A percentile compares a stretch with the other conserved stretches of the same genome.
These are phyloP conservation scores for Ceyx margarethae DNA, from an alignment of 2,113 vertebrate genomes.

Conservation along the genomic window DNA sequence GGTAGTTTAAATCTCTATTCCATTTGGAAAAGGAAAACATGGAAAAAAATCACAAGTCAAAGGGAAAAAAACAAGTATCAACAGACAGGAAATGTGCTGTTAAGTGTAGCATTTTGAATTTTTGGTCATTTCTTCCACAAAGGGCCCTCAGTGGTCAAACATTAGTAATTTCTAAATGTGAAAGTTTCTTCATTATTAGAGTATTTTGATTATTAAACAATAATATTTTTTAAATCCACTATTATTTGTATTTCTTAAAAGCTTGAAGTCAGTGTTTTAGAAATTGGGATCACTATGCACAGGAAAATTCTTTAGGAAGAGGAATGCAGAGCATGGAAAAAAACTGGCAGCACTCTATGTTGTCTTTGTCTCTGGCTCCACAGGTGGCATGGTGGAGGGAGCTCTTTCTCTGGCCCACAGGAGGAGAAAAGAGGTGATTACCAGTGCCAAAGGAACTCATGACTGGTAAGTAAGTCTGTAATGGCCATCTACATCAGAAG, in stretches of 20 bases:
- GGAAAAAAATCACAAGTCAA: neutral
- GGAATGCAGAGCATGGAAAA: neutral
- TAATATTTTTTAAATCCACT: neutral
- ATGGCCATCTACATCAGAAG: neutral
- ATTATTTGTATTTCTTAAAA: neutral
- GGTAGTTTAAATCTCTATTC: neutral
- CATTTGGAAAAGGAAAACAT: slow-evolving; percentile 12
- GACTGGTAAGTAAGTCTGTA: neutral
- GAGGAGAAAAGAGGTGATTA: neutral
- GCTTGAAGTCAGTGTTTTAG: neutral
- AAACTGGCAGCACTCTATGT: neutral
- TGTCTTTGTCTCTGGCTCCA: neutral
- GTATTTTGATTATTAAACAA: neutral
- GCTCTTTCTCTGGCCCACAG: neutral
- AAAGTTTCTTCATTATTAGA: neutral
- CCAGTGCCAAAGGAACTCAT: neutral
- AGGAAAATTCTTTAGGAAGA: neutral
- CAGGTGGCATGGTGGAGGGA: neutral
- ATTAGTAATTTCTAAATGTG: neutral
- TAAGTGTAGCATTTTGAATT: neutral
- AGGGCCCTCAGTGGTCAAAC: neutral
- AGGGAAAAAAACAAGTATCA: neutral
- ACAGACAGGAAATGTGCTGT: neutral
- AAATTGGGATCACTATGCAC: neutral
- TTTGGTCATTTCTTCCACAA: neutral